Percentiles rank a stretch among this genome's conserved stretches.
Conservation (phyloP, 2,888 invertebrate species). For the Parnassius apollo region DNA sequence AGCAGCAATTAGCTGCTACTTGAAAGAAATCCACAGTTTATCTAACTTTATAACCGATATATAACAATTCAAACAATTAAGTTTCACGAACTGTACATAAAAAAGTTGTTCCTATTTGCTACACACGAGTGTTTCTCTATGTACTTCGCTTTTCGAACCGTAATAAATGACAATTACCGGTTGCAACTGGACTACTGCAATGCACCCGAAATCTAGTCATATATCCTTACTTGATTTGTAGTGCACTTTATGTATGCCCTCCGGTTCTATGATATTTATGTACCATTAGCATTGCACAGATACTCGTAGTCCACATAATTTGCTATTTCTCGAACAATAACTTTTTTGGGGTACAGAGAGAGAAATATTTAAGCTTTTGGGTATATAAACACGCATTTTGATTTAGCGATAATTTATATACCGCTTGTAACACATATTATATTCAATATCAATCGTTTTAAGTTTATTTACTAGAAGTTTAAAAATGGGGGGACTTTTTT, state of each 20-base stretch:
- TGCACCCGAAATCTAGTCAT: conserved; percentile 29
- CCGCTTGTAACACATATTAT: too few relatives aligned
- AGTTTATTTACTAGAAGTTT: too few relatives aligned
- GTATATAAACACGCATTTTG: too few relatives aligned
- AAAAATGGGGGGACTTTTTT: too few relatives aligned
- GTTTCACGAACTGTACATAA: not conserved
- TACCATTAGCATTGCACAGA: conserved; percentile 10
- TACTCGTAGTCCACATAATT: conserved; percentile 3
- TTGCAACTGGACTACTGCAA: conserved; percentile 26
- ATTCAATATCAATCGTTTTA: too few relatives aligned
- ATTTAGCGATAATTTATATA: too few relatives aligned
- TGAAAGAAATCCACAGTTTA: too few relatives aligned
- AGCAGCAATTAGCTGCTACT: too few relatives aligned
- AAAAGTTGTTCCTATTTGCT: not conserved
- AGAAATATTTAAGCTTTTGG: not conserved
- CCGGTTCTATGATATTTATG: conserved; percentile 20
- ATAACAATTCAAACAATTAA: not conserved
- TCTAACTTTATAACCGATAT: too few relatives aligned
- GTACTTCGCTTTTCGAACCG: conserved; percentile 33
- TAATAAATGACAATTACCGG: conserved; percentile 51
- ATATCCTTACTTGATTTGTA: conserved; percentile 31
- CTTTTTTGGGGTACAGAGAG: not conserved
- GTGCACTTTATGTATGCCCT: conserved; percentile 31
- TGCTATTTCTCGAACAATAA: conserved; percentile 4
- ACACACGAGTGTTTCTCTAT: conserved; percentile 29